A percentile compares a stretch with the other conserved stretches of the same genome.
phyloP scores from a whole-genome alignment of 2,888 invertebrate species.

The Dryocosmus kuriphilus region DNA sequence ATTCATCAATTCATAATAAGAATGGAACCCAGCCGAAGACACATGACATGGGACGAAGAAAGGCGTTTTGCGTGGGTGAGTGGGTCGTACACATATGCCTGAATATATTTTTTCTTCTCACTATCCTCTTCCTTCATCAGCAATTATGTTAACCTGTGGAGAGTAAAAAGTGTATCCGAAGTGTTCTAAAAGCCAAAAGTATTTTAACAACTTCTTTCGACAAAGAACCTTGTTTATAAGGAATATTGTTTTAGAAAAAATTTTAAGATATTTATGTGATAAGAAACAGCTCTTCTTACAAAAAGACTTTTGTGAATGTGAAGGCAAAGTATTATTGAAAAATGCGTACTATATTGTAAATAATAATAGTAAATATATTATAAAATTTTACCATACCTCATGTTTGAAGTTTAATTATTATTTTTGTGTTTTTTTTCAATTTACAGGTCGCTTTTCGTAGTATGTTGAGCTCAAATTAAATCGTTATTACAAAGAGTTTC shows the following conservation, averaged over 20 bases:
- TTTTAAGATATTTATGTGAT: not conserved
- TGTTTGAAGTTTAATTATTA: not conserved
- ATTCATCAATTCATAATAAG: conserved; percentile 28
- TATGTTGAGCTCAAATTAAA: not conserved
- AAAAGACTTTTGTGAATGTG: not conserved
- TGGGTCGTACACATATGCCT: conserved; percentile 8
- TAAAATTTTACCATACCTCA: not conserved
- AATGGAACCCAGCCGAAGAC: not conserved
- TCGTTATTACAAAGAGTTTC: not conserved
- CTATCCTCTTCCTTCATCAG: conserved; percentile 4
- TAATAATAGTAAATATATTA: not conserved
- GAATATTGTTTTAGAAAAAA: not conserved
- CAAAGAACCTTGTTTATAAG: not conserved
- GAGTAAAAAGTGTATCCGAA: not conserved
- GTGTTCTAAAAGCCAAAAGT: conserved; percentile 6
- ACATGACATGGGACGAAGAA: conserved; percentile 8
- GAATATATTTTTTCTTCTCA: conserved; percentile 17
- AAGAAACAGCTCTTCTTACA: not conserved
- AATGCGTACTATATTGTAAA: not conserved
- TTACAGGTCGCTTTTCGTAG: not conserved
- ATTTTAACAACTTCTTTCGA: not conserved
- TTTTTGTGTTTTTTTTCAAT: not conserved
- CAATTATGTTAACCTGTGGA: conserved; percentile 11
- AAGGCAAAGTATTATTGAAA: not conserved
- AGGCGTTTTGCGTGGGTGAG: conserved; percentile 20